These are phyloP conservation scores for Creontiades dilutus DNA, from an alignment of 2,888 invertebrate genomes.

Conservation along the genomic window DNA sequence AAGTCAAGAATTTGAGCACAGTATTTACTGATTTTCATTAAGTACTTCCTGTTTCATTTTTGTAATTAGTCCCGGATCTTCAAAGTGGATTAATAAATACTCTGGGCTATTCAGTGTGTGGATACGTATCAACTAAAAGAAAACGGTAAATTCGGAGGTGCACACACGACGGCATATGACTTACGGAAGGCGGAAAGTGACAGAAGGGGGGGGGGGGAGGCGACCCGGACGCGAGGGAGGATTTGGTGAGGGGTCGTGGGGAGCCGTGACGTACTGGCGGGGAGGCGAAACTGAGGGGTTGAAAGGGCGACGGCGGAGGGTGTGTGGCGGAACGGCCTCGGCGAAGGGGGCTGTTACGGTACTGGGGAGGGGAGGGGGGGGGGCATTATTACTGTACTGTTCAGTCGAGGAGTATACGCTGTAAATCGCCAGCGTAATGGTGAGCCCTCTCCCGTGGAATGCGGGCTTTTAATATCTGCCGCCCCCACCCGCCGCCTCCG, in stretches of 20 bases:
- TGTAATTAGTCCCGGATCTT: too few species aligned
- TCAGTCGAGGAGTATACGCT: slow-evolving; percentile 64
- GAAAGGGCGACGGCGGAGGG: neutral
- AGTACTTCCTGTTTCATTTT: too few species aligned
- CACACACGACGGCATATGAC: neutral
- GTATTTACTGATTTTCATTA: too few species aligned
- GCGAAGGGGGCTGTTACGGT: neutral
- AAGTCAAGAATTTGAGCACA: too few species aligned
- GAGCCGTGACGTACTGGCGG: neutral
- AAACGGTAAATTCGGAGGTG: neutral
- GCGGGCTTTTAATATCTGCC: slow-evolving; percentile 69
- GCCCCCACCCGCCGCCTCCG: neutral
- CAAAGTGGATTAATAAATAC: too few species aligned
- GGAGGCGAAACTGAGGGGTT: neutral
- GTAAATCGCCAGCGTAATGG: slow-evolving; percentile 64
- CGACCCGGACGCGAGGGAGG: neutral
- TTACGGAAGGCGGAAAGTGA: neutral
- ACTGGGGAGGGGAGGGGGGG: neutral
- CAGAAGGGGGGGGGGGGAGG: neutral
- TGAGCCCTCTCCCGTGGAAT: slow-evolving; percentile 65
- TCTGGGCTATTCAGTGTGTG: too few species aligned
- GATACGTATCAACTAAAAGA: too few species aligned
- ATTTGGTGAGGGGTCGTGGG: neutral
- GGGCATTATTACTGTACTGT: slow-evolving; percentile 66
- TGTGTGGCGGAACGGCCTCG: neutral